Percentiles rank a stretch among this genome's conserved stretches.
phyloP scores from a whole-genome alignment of 2,797 vertebrate genomes.

The Darevskia mixta region DNA sequence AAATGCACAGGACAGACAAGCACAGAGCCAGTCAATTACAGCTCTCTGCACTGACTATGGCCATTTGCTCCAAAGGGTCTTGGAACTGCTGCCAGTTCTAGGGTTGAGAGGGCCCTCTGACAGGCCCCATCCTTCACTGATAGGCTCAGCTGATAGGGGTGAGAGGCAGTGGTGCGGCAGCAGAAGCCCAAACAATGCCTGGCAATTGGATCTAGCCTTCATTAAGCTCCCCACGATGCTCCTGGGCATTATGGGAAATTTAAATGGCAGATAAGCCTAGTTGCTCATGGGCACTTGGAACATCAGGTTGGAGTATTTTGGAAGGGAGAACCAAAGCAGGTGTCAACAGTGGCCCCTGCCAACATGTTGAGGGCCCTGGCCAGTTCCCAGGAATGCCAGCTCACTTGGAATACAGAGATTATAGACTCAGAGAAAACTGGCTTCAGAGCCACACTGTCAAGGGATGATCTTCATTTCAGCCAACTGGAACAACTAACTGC shows the following conservation, averaged over 20 bases:
- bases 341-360: not conserved
- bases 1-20: too few relatives aligned
- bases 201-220: not conserved
- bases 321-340: not conserved
- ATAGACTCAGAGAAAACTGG: not conserved
- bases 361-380: not conserved
- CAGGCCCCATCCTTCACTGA: not conserved
- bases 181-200: not conserved
- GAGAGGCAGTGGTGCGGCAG: not conserved
- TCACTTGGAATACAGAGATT: not conserved
- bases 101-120: not conserved
- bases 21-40: not conserved
- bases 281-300: too few relatives aligned
- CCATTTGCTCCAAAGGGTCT: not conserved
- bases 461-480: not conserved
- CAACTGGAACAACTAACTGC: not conserved
- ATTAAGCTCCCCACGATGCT: too few relatives aligned
- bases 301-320: too few relatives aligned
- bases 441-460: not conserved
- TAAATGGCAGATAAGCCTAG: too few relatives aligned
- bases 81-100: not conserved
- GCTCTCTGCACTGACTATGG: not conserved
- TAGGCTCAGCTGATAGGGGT: not conserved
- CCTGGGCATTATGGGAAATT: too few relatives aligned
- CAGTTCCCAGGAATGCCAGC: too few relatives aligned